Evolutionary conservation across 2,888 invertebrate genomes (phyloP), one percentile per base, ranked within the genome.

Genomic region (Epirrhoe tristata): DNA sequence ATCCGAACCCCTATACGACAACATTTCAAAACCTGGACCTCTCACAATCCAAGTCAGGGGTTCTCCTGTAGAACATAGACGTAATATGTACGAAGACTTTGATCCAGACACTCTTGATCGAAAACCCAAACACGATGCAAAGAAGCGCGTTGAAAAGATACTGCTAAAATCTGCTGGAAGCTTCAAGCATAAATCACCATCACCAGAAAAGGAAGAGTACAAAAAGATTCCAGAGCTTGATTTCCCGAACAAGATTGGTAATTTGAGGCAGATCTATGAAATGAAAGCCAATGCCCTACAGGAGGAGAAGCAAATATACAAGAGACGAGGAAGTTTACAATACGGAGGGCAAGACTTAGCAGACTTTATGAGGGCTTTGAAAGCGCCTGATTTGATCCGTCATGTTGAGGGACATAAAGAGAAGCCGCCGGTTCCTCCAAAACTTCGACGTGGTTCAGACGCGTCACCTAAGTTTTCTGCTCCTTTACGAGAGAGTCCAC

Each of bases 61-160:
- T 86, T 96, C 81, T 94, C 96, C 97, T 0, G 94, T 96, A 63
- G 96, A 96, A 79, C 94, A 94, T 14, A 94, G 94, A 67, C 95
- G 95, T 46, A 94, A 95, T 58, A 95, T 96, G 70, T 95, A 95
- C 10, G 97, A 96, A 77, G 96, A 96, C 66, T 97, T 97, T 80
- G 97, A 97, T 82, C 97, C 97, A 0, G 97, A 98, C 76, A 98
- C 97, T 0, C 91, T 98, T 34, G 97, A 98, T 77, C 94, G 97
- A 48, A 97, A 97, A 81, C 96, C 96, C 0, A 89, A 83, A 67
- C 82, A 81, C 48, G 90, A 88, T 69, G 75, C 75, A 6, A 90
- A 88, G 63, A 93, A 93, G 76, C 84, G 89, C 6, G 89, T 94
- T 0, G 93, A 94, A 70, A 93, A 93, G 79, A 92, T 94, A 75